Percentiles rank a stretch among this genome's conserved stretches.
Evolutionary conservation across 2,888 invertebrate species (phyloP).

Genomic region (Tipula vernalis): DNA sequence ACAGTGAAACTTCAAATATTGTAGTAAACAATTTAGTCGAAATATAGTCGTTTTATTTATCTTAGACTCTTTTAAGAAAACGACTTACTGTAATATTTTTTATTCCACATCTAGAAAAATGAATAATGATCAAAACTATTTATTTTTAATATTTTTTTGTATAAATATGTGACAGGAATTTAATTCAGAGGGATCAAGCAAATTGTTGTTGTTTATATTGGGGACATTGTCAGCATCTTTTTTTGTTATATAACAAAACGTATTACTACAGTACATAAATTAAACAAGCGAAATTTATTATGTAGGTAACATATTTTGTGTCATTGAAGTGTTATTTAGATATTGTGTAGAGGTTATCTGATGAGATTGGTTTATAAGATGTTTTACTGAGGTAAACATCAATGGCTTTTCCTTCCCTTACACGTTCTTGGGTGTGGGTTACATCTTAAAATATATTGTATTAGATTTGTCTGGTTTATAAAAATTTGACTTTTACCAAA

Average conservation of each 20-base stretch:
- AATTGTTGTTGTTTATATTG: not conserved
- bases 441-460: no score
- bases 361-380: not conserved
- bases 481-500: no score
- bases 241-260: not conserved
- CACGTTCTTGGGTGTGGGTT: no score
- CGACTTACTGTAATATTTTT: not conserved
- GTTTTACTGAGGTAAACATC: not conserved
- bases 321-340: not conserved
- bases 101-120: not conserved
- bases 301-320: not conserved
- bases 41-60: not conserved
- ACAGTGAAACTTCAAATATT: not conserved
- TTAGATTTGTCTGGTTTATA: no score
- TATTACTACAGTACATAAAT: not conserved
- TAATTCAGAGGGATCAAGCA: not conserved
- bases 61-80: not conserved
- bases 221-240: not conserved
- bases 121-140: not conserved
- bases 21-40: no score
- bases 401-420: not conserved
- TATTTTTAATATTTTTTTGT: not conserved
- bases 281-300: not conserved
- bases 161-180: not conserved
- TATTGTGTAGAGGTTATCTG: not conserved